Base-by-base conservation (phyloP, 2,888 invertebrate species). In the Catocala sponsa region DNA sequence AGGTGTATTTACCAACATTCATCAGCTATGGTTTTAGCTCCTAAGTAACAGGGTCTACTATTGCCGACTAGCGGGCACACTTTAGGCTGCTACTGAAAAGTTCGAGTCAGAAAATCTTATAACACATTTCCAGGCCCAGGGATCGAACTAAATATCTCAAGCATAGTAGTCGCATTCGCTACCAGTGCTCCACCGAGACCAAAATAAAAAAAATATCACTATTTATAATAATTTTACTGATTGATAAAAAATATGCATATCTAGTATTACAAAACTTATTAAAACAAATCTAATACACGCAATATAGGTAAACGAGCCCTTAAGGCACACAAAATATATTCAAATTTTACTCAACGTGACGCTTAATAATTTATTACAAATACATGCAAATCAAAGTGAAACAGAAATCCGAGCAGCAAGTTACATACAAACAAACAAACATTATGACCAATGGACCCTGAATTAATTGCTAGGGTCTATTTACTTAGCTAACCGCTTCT, bases 381-480 rank as follows among this genome's bases (percentile, higher is more conserved):
- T 56, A 70, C 68, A 70, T 60, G 65, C 70, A 70, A 72, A 70
- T 72, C 64, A 76, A 72, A 76, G 54, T 68, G 55, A 48, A 75
- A 74, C 81, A 77, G 68, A 81, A 78, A 76, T 82, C 70, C 72
- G 74, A 74, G 82, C 70, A 81, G 80, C 76, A 88, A 90, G 86
- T 89, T 84, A 87, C 82, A 87, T 77, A 84, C 87, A 90, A 91
- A 89, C 92, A 93, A 91, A 90, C 92, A 93, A 91, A 89, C 88
- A 91, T 88, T 86, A 91, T 91, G 91, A 90, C 92, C 92, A 91
- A 91, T 93, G 91, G 90, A 87, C 90, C 93, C 91, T 82, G 88
- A 89, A 90, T 92, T 93, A 92, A 92, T 93, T 90, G 90, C 78
- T 82, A 68, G 89, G 91, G 91, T 87, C 72, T 94, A 93, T 94